These are phyloP conservation scores for Hydropsyche tenuis DNA, from an alignment of 1,140 invertebrate species.

Conservation along the genomic window DNA sequence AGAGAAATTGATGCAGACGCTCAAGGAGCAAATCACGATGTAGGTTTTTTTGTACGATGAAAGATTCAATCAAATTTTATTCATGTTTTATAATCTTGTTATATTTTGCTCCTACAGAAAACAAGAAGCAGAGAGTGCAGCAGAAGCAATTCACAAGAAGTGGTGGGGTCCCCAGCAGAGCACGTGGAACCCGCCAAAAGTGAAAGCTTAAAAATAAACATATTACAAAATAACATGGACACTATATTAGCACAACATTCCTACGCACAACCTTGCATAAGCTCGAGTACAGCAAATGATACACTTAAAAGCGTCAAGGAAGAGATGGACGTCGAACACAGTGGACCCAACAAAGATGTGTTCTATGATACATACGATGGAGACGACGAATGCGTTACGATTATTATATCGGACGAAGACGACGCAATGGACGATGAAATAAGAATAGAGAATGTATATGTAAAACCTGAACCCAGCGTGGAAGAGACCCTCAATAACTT, in stretches of 20 bases:
- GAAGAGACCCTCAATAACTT: conserved; percentile 51
- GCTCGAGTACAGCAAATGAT: conserved; percentile 37
- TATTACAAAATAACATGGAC: conserved; percentile 59
- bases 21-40: conserved; percentile 71
- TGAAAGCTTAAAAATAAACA: conserved; percentile 55
- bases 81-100: too few relatives aligned
- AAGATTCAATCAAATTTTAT: background rate
- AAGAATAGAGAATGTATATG: conserved; percentile 46
- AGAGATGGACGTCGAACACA: conserved; percentile 50
- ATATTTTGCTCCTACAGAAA: conserved; percentile 46
- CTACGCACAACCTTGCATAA: conserved; percentile 62
- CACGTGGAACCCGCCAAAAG: conserved; percentile 78
- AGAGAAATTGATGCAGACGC: conserved; percentile 78
- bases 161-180: conserved; percentile 84
- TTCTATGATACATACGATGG: conserved; percentile 70
- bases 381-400: conserved; percentile 73
- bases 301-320: conserved; percentile 51
- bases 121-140: conserved; percentile 43
- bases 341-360: background rate
- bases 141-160: conserved; percentile 53
- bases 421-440: conserved; percentile 60
- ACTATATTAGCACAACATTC: conserved; percentile 62
- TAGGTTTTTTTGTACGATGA: too few relatives aligned
- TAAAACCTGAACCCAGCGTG: conserved; percentile 54
- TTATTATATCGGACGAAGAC: conserved; percentile 71